Percentiles rank a stretch among this genome's conserved stretches.
Conservation (phyloP, 2,113 vertebrate genomes). For the Ellobius talpinus region DNA sequence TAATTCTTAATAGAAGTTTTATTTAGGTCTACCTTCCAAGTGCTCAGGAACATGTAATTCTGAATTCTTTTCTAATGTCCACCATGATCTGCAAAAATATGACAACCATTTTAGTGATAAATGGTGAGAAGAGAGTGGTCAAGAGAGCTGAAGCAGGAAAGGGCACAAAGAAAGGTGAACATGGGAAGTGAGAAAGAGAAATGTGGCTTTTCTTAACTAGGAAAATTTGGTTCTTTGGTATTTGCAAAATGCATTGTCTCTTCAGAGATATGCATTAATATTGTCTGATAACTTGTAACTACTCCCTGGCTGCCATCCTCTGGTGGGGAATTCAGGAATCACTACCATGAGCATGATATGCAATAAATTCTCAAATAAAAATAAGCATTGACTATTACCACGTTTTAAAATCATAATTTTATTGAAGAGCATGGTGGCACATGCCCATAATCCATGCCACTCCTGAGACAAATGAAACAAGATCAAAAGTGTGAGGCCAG, state of each 20-base stretch:
- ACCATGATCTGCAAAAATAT: not conserved
- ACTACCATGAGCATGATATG: not conserved
- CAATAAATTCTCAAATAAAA: conserved; percentile 19
- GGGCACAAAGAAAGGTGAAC: not conserved
- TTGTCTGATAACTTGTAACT: not conserved
- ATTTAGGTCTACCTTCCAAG: conserved; percentile 1
- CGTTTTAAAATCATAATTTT: not conserved
- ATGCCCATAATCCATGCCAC: not conserved
- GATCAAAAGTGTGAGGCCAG: not conserved
- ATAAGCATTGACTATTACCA: not conserved
- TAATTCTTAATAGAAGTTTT: conserved; percentile 55
- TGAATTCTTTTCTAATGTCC: conserved; percentile 45
- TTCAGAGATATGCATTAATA: not conserved
- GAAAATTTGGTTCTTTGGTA: not conserved
- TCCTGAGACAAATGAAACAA: no score
- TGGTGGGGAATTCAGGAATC: not conserved
- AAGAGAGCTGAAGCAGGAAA: not conserved
- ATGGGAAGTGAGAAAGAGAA: not conserved
- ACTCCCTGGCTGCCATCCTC: not conserved
- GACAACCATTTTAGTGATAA: not conserved
- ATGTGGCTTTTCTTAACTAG: not conserved
- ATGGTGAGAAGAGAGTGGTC: not conserved
- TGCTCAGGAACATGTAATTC: not conserved
- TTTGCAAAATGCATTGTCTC: not conserved
- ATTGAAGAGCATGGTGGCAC: not conserved